Evolutionary conservation across 2,888 invertebrate genomes (phyloP), one percentile per base, ranked within the genome.

Genomic region (Sthenelais limicola): DNA sequence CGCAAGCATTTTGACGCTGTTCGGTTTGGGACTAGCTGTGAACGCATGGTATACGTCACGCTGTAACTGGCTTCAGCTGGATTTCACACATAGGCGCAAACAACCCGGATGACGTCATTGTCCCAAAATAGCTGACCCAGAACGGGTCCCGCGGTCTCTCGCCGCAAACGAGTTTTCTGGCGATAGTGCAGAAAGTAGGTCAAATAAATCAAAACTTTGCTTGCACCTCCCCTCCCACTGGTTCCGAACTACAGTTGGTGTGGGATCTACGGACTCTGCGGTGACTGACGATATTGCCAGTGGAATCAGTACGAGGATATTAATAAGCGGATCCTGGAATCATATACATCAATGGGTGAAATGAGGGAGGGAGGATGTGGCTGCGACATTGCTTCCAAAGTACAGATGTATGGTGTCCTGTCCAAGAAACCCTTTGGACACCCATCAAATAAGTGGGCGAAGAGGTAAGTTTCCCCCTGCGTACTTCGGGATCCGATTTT

Each of bases 351-450:
- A 9, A 62, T 67, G 67, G 48, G 49, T 47, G 67, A 67, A 58
- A 71, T 71, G 71, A 38, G 48, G 7, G 58, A 58, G 49, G 54
- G 58, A n/a, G 71, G 32, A 32, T 38, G 70, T 28, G 48, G 38
- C 43, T 24, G 21, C n/a, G 71, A 71, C 48, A 47, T 71, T 32
- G 21, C 62, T 33, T 24, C 9, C 15, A 43, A 56, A 32, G 54
- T 71, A 21, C 71, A 71, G 35, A 35, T 33, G 9, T 71, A 71
- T 48, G 71, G 71, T 32, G 71, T 71, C 32, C 32, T 71, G 47
- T 58, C 58, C 9, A 71, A 71, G 32, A 71, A 49, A 26, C 71
- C 71, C 2, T 43, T 71, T 43, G 71, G 71, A n/a, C 71, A 71
- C 32, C 43, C 58, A 18, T 71, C 71, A 15, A 71, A 43, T 43